A percentile compares a stretch with the other conserved stretches of the same genome.
Conservation (phyloP, 2,113 vertebrate species). For the Megaptera novaeangliae region DNA sequence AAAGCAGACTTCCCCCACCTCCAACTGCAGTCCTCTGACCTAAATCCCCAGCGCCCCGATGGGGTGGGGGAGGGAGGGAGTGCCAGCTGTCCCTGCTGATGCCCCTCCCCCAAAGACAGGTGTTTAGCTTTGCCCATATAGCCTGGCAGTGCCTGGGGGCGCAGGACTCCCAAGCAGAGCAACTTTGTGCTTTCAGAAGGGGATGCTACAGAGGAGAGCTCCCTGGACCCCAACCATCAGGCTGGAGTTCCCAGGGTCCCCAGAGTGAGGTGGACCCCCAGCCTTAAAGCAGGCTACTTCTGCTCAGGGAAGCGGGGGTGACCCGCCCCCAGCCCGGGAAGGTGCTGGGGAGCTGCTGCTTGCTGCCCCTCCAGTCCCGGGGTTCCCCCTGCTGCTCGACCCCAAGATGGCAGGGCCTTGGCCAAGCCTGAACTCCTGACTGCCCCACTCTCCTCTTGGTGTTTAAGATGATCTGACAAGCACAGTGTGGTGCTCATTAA, state of each 20-base stretch:
- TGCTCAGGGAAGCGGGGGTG: background rate
- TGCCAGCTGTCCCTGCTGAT: constrained; percentile 49
- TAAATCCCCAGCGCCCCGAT: constrained; percentile 40
- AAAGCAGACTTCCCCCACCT: background rate
- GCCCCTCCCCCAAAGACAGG: constrained; percentile 43
- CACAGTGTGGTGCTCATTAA: background rate
- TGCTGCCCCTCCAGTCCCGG: background rate
- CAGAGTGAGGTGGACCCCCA: background rate
- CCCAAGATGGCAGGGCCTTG: background rate
- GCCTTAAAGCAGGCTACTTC: background rate
- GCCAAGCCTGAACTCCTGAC: background rate
- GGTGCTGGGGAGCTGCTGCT: background rate
- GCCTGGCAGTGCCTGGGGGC: background rate
- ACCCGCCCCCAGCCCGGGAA: background rate
- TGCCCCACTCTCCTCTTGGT: background rate
- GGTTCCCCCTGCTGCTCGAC: background rate
- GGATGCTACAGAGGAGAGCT: background rate
- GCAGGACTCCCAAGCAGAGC: background rate
- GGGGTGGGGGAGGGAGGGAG: constrained; percentile 30
- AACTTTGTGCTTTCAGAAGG: constrained; percentile 35
- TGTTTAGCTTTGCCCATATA: constrained; percentile 22
- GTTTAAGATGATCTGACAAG: background rate
- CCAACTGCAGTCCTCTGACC: constrained; percentile 39
- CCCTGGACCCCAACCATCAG: background rate
- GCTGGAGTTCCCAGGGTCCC: background rate